Base-by-base conservation (phyloP, 2,113 vertebrate species). In the Bubo blakistoni region DNA sequence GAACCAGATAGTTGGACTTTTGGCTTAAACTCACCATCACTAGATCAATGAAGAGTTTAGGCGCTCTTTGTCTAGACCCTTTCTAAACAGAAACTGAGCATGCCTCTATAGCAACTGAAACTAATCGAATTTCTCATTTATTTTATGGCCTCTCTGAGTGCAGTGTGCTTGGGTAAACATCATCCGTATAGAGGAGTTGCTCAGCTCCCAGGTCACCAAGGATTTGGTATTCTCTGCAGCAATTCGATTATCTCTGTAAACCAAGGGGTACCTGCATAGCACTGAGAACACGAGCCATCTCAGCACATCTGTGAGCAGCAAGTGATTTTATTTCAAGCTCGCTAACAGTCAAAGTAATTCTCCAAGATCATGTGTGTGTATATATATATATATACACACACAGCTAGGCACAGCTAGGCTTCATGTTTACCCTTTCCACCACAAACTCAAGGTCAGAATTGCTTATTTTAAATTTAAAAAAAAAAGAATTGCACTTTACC, bases 121-220 rank as follows among this genome's bases (percentile, higher is more conserved):
- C 59, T 32, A 95, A 96, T 94, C 71, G 86, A 36, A 92, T 96
- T 96, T 92, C 88, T 96, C 83, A 81, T 95, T 94, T 94, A 67
- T 88, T 95, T 93, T 93, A 93, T 83, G 80, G 88, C 47, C 76
- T 52, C 67, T 63, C 59, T 1, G 12, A 82, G 69, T 81, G 82
- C 90, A 59, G 67, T 3, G 10, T 13, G 36, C 66, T 77, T 93
- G 90, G 76, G 63, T 94, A 96, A 96, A 95, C 82, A 88, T 61
- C 86, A 78, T 86, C 91, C 61, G 47, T 62, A 79, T 1, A 1
- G 84, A 82, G 42, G 63, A 93, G 72, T 58, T 1, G 1, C 67
- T 88, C 49, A 77, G 71, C 79, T 86, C 67, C n/a, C 11, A 16
- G 62, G 26, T 83, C 85, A 86, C 88, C 54, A 20, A 69, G 58